Base-by-base conservation (phyloP, 1,140 invertebrate genomes). In the Halesus radiatus region DNA sequence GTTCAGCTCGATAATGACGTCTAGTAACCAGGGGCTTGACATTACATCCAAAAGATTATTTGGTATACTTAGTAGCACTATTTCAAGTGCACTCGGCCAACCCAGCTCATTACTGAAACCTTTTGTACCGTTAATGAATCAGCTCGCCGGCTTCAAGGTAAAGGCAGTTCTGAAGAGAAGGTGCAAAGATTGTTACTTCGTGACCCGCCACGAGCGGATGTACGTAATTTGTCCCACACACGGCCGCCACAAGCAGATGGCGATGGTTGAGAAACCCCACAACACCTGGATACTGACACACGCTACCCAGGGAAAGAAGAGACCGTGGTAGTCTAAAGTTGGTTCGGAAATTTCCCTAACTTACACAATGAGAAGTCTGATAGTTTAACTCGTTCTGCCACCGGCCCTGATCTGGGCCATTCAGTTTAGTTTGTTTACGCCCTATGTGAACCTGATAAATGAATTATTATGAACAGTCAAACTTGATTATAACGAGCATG, bases 181-280 rank as follows among this genome's bases (percentile, higher is more conserved):
- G 52, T 96, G 95, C 85, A 92, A 92, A 85, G 92, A 93, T 85
- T 96, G 95, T 84, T 93, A 92, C 84, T 90, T 93, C 85, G 90
- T 93, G 3, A 86, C 88, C 29, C 86, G 91, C 32, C 87, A 94
- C 83, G 90, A 92, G 60, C 87, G 92, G 26, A 83, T 91, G 83
- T 93, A 92, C 86, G 92, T 95, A 72, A 90, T 93, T 64, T 96
- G 95, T 82, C 91, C 91, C 84, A 91, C 90, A 4, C 90, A 94
- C 84, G 91, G 91, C 20, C 87, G 94, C 73, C 95, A 96, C 84
- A 95, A 95, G 84, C 94, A 95, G 88, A 92, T 92, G 89, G 85
- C 90, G 29, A 92, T 91, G 85, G 87, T 90, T 32, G 87, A 88
- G 79, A 88, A 90, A 70, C 89, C 89, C 37, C 89, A 89, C 81